Conservation (phyloP, 1,140 invertebrate species). For the Pygmarrhopalites habei region DNA sequence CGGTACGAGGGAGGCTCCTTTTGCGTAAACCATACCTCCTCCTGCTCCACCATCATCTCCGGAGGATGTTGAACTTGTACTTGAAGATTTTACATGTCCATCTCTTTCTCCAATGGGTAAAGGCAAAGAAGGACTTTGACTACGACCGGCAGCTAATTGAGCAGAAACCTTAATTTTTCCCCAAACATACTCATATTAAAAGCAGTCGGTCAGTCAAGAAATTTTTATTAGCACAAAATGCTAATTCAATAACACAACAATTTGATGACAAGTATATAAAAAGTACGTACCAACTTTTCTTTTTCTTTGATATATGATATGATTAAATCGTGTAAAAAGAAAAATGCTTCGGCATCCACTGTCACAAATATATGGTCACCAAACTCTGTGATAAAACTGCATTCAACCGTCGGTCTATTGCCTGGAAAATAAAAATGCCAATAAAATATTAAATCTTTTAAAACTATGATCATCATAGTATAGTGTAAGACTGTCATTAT, state of each 20-base stretch:
- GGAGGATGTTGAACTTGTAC: constrained; percentile 20
- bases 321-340: constrained; percentile 94
- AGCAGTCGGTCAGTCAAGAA: no score
- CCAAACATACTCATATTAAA: no score
- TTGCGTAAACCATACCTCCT: not conserved
- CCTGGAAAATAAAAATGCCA: no score
- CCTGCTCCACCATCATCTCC: not conserved
- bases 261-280: no score
- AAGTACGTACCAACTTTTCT: constrained; percentile 66
- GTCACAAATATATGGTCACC: constrained; percentile 97
- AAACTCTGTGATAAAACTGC: constrained; percentile 96
- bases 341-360: constrained; percentile 94
- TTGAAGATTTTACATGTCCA: constrained; percentile 9
- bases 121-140: constrained; percentile 30
- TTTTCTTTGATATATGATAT: constrained; percentile 91
- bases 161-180: constrained; percentile 38
- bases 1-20: not conserved
- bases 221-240: no score
- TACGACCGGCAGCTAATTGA: constrained; percentile 35
- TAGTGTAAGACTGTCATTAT: no score
- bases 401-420: constrained; percentile 81
- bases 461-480: not conserved
- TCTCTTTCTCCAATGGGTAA: constrained; percentile 18
- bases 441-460: not conserved
- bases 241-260: no score